Percentiles rank a stretch among this genome's conserved stretches.
Evolutionary conservation across 2,797 vertebrate genomes (phyloP).

Genomic region (Anguilla obscura): DNA sequence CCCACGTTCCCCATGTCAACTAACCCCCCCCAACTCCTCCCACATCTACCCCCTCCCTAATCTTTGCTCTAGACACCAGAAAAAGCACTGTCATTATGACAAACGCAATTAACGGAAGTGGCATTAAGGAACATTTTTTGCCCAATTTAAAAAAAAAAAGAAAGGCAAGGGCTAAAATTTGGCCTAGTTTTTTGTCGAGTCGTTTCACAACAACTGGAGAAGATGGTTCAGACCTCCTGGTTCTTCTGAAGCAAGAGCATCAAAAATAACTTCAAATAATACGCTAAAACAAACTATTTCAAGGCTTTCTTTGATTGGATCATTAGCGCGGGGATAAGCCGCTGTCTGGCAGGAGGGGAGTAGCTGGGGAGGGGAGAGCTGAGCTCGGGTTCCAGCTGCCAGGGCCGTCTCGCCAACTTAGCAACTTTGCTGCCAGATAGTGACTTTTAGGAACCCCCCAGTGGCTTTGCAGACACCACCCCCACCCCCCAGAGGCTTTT

Average conservation of each 20-base stretch:
- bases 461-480: not conserved
- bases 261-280: not conserved
- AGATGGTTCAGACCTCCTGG: conserved; percentile 57
- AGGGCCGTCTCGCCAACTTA: not conserved
- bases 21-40: not conserved
- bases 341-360: not conserved
- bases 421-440: not conserved
- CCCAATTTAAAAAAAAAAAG: not conserved
- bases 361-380: not conserved
- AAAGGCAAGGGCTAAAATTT: not conserved
- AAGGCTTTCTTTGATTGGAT: not conserved
- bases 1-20: not conserved
- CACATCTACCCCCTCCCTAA: not conserved
- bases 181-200: not conserved
- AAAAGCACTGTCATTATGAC: not conserved
- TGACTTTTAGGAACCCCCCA: not conserved
- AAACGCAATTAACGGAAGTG: not conserved
- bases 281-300: not conserved
- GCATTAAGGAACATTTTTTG: not conserved
- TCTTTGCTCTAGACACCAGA: not conserved
- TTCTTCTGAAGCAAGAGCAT: conserved; percentile 59
- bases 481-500: no score
- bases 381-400: not conserved
- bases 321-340: not conserved
- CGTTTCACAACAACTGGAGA: conserved; percentile 39